These are phyloP conservation scores for Eucidaris tribuloides DNA, from an alignment of 35 echinoderm and acorn worm species.

Conservation along the genomic window DNA sequence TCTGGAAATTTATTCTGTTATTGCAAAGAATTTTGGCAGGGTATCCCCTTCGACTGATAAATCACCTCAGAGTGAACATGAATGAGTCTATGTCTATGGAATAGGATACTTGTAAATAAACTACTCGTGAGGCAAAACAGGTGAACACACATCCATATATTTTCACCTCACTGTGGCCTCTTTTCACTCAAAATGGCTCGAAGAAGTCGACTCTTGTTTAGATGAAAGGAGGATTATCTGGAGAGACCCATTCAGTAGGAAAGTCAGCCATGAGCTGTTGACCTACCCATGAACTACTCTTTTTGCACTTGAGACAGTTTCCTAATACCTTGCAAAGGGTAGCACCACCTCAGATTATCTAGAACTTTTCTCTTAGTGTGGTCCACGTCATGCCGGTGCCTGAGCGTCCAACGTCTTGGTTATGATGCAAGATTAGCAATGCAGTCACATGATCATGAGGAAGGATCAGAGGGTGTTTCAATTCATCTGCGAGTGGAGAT, in stretches of 20 bases:
- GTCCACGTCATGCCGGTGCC: slow-evolving; percentile 33
- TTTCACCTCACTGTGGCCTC: slow-evolving; percentile 22
- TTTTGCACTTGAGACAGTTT: slow-evolving; percentile 44
- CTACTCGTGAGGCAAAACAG: slow-evolving; percentile 32
- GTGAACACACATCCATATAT: slow-evolving; percentile 64
- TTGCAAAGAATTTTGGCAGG: background rate
- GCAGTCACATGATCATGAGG: slow-evolving; percentile 35
- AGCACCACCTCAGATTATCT: slow-evolving; percentile 35
- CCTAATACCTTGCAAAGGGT: slow-evolving; percentile 36
- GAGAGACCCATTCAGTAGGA: background rate
- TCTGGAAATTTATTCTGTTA: too few species aligned
- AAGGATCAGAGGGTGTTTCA: slow-evolving; percentile 37
- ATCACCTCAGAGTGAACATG: slow-evolving; percentile 44
- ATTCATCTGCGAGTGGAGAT: background rate
- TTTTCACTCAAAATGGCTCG: slow-evolving; percentile 43
- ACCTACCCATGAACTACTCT: background rate
- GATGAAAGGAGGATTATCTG: slow-evolving; percentile 50
- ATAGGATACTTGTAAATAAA: slow-evolving; percentile 43
- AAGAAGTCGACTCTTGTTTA: slow-evolving; percentile 33
- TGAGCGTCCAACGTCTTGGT: slow-evolving; percentile 43
- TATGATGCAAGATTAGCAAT: slow-evolving; percentile 33
- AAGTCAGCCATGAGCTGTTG: slow-evolving; percentile 46
- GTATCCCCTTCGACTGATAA: slow-evolving; percentile 32
- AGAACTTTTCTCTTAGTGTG: slow-evolving; percentile 32
- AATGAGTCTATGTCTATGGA: slow-evolving; percentile 58